Evolutionary conservation across 2,113 vertebrate species (phyloP), one percentile per base, ranked within the genome.

Genomic region (Menidia beryllina): DNA sequence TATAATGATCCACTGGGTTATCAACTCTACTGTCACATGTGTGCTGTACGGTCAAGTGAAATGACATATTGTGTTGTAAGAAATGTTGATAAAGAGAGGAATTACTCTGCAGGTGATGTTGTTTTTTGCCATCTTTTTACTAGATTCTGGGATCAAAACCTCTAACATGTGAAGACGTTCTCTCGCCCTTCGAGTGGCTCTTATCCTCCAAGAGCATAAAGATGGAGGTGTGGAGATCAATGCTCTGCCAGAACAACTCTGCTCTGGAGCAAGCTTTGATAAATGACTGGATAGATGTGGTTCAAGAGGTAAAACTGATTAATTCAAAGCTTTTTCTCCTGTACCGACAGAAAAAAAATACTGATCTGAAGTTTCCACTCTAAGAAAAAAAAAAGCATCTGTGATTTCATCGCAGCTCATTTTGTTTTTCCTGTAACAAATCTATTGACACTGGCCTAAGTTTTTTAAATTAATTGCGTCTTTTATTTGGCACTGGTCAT

Each of bases 101-200:
- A 30, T 13, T 5, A 9, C 39, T 57, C 13, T 34, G 14, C 36
- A 30, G 25, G 38, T 50, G 21, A 61, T n/a, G 38, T 56, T 49
- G 25, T 72, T 38, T 17, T 51, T 6, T 45, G 4, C 13, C 13
- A 15, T 45, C 7, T 76, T 73, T 72, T 55, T 8, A 11, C 24
- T n/a, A 91, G 88, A 54, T 15, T n/a, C 0, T 80, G 11, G 9
- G 55, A n/a, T n/a, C 51, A 24, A 34, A 56, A 2, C 0, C 19
- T 50, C 14, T 60, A 19, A 72, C 65, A 24, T 94, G 92, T 77
- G 71, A 79, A n/a, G 51, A 77, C 8, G 4, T 89, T 13, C 23
- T 90, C 60, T 23, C 17, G 21, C 77, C 81, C 17, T 91, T 91
- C 9, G 75, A 82, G 41, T 91, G 89, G 86, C 75, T 93, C 27